Evolutionary conservation across 1,140 invertebrate species (phyloP).

Genomic region (Drosophila auraria): DNA sequence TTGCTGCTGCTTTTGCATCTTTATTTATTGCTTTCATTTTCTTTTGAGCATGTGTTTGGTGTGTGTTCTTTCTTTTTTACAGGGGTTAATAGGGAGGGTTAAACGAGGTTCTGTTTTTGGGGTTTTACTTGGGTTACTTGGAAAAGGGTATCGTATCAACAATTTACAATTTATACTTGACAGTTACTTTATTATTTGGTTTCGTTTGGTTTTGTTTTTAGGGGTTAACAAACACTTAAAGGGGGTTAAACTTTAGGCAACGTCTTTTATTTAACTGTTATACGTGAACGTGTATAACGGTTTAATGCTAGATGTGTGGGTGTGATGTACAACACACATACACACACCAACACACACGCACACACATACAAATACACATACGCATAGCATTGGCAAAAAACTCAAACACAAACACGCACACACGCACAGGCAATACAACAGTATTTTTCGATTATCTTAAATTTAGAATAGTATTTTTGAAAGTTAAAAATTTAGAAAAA

Average conservation of each 20-base stretch:
- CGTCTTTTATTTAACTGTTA: slow-evolving; percentile 42
- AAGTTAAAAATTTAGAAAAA: slow-evolving; percentile 6
- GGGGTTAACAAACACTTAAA: slow-evolving; percentile 26
- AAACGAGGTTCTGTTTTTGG: slow-evolving; percentile 12
- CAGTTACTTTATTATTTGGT: slow-evolving; percentile 25
- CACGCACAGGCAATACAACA: slow-evolving; percentile 54
- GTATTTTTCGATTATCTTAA: slow-evolving; percentile 15
- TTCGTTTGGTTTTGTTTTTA: slow-evolving; percentile 12
- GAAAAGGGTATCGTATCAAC: slow-evolving; percentile 24
- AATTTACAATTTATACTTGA: slow-evolving; percentile 42
- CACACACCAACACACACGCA: slow-evolving; percentile 35
- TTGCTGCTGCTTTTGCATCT: slow-evolving; percentile 32
- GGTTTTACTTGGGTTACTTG: slow-evolving; percentile 12
- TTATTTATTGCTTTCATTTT: background rate
- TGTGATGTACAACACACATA: slow-evolving; percentile 30
- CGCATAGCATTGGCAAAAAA: slow-evolving; percentile 37
- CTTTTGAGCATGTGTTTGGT: slow-evolving; percentile 4
- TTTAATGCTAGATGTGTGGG: slow-evolving; percentile 32
- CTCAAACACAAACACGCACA: slow-evolving; percentile 50
- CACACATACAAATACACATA: slow-evolving; percentile 40
- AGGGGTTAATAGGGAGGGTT: slow-evolving; percentile 26
- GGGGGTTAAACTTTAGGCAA: slow-evolving; percentile 32
- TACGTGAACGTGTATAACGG: slow-evolving; percentile 33
- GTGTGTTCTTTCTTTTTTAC: slow-evolving; percentile 23
- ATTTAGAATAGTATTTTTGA: slow-evolving; percentile 21